phyloP scores from a whole-genome alignment of 2,888 invertebrate genomes.

The Andrena bicolor region DNA sequence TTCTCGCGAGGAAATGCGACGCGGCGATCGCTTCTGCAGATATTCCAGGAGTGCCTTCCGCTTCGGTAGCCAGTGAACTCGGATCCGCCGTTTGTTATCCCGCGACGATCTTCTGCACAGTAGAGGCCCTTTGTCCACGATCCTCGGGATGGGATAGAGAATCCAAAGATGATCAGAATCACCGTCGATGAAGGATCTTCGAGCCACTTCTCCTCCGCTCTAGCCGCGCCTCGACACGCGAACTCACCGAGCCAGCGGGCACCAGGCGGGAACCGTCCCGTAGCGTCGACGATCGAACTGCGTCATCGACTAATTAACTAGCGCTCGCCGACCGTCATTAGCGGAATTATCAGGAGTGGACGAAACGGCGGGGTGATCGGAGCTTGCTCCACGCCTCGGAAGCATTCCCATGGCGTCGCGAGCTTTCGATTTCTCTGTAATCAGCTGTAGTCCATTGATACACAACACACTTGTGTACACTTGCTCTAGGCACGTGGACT shows the following conservation, averaged over 20 bases:
- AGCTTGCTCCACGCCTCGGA: no score
- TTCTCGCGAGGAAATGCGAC: neutral
- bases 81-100: no score
- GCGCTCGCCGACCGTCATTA: conserved; percentile 53
- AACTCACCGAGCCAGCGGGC: neutral
- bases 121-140: neutral
- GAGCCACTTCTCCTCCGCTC: neutral
- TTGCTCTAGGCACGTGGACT: no score
- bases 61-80: no score
- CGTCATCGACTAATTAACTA: conserved; percentile 69
- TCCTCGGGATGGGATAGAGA: neutral
- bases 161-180: neutral
- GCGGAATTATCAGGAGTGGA: conserved; percentile 55
- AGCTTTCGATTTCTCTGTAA: no score
- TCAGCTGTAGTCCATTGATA: no score
- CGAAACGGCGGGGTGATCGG: conserved; percentile 30
- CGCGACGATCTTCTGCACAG: neutral
- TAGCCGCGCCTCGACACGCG: conserved; percentile 2
- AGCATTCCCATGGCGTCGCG: no score
- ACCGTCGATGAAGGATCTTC: neutral
- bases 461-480: no score
- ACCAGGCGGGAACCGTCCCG: neutral
- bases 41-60: no score
- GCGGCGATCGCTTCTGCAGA: neutral
- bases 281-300: conserved; percentile 53